phyloP scores from a whole-genome alignment of 2,113 vertebrate species.

The Cebus imitator region DNA sequence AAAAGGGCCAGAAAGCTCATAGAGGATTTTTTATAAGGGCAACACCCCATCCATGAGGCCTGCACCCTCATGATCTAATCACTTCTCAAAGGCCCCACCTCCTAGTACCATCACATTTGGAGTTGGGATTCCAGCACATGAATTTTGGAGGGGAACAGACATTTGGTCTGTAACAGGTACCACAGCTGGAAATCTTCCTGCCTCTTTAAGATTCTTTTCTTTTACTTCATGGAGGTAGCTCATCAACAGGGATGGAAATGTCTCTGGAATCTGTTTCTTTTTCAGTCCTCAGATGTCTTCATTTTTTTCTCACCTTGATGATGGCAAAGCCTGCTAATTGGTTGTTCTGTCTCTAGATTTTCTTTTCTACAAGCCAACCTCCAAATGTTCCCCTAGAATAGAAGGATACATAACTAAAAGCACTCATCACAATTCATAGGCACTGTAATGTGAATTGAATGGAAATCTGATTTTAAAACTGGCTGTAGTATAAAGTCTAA shows the following conservation, averaged over 20 bases:
- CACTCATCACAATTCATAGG: neutral
- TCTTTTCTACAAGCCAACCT: slow-evolving; percentile 1
- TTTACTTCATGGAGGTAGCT: neutral
- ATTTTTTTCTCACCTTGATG: neutral
- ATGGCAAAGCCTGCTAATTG: neutral
- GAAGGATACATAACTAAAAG: neutral
- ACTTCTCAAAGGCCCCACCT: neutral
- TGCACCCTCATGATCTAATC: neutral
- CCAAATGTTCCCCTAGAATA: neutral
- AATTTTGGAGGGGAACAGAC: neutral
- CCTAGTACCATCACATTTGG: neutral
- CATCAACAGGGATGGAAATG: neutral
- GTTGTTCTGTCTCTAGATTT: neutral
- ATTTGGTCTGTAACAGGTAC: neutral
- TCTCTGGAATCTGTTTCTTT: neutral
- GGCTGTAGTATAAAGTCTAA: neutral
- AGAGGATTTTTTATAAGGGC: neutral
- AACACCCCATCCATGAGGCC: neutral
- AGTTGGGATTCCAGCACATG: neutral
- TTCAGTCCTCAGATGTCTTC: neutral
- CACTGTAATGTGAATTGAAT: neutral
- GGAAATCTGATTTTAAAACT: slow-evolving; percentile 27
- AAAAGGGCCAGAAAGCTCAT: neutral
- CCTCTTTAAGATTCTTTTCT: neutral
- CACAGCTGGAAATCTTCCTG: neutral